phyloP scores from a whole-genome alignment of 2,113 vertebrate genomes.

The Nycticorax nycticorax region DNA sequence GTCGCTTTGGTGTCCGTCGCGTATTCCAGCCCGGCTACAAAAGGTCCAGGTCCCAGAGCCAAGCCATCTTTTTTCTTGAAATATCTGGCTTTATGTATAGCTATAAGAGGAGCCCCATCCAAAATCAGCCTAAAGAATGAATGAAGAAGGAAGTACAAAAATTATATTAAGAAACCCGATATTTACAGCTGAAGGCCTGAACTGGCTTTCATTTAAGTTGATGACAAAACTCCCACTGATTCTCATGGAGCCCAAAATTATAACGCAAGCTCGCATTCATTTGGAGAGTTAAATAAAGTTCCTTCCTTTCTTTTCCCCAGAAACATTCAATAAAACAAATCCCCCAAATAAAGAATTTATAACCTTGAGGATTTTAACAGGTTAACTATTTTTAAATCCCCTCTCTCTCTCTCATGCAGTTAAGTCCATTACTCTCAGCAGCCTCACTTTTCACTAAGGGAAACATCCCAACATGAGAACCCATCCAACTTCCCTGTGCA shows the following conservation, averaged over 20 bases:
- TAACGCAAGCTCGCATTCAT: not conserved
- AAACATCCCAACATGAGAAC: constrained; percentile 33
- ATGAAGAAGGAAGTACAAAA: not conserved
- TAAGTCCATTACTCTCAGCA: constrained; percentile 32
- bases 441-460: constrained; percentile 34
- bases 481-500: constrained; percentile 23
- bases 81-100: constrained; percentile 95
- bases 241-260: not conserved
- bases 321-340: not conserved
- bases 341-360: not conserved
- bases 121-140: constrained; percentile 80
- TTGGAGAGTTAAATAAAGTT: not conserved
- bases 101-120: constrained; percentile 91
- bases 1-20: constrained; percentile 84
- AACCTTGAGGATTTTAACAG: not conserved
- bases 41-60: constrained; percentile 92
- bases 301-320: not conserved
- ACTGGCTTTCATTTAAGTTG: not conserved
- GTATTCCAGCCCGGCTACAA: constrained; percentile 89
- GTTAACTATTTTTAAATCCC: not conserved
- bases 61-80: constrained; percentile 91
- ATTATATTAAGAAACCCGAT: rapidly evolving
- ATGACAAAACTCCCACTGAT: not conserved
- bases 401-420: not conserved
- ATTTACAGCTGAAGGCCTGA: not conserved